A percentile compares a stretch with the other conserved stretches of the same genome.
Conservation (phyloP, 2,797 vertebrate species). For the Tenualosa thibaudeaui region DNA sequence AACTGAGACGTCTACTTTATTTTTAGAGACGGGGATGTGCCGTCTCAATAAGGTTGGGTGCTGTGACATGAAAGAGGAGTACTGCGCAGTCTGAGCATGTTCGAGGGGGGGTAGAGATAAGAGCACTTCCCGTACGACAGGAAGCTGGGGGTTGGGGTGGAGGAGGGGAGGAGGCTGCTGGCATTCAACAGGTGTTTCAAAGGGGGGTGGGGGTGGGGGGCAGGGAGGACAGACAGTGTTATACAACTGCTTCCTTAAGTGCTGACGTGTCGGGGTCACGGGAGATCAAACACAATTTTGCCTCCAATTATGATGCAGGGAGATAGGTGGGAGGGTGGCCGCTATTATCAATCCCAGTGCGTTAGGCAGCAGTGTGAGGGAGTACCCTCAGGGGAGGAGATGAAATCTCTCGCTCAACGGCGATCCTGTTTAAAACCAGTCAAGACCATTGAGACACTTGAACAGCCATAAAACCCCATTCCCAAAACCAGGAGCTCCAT, state of each 20-base stretch:
- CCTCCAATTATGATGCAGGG: conserved; percentile 58
- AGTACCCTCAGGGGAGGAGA: background rate
- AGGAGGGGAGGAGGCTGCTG: background rate
- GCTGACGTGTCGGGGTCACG: conserved; percentile 44
- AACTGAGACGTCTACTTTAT: too few relatives aligned
- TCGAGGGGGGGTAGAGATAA: background rate
- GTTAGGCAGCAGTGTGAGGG: conserved; percentile 25
- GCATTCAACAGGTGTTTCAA: background rate
- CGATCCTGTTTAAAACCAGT: conserved; percentile 18
- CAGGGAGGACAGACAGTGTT: conserved; percentile 24
- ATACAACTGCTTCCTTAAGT: conserved; percentile 46
- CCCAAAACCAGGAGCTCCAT: background rate
- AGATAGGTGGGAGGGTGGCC: conserved; percentile 51
- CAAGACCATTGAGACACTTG: background rate
- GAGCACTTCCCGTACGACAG: conserved; percentile 40
- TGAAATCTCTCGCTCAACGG: conserved; percentile 5
- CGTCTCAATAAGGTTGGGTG: too few relatives aligned
- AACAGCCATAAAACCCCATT: background rate
- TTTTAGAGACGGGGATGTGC: too few relatives aligned
- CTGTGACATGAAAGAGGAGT: too few relatives aligned
- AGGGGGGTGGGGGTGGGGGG: background rate
- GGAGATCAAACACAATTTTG: conserved; percentile 56
- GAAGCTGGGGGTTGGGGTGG: conserved; percentile 31
- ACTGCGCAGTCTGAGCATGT: too few relatives aligned
- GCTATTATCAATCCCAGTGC: conserved; percentile 43